Evolutionary conservation across 2,113 vertebrate species (phyloP), one percentile per base, ranked within the genome.

Genomic region (Chelonoidis abingdonii): DNA sequence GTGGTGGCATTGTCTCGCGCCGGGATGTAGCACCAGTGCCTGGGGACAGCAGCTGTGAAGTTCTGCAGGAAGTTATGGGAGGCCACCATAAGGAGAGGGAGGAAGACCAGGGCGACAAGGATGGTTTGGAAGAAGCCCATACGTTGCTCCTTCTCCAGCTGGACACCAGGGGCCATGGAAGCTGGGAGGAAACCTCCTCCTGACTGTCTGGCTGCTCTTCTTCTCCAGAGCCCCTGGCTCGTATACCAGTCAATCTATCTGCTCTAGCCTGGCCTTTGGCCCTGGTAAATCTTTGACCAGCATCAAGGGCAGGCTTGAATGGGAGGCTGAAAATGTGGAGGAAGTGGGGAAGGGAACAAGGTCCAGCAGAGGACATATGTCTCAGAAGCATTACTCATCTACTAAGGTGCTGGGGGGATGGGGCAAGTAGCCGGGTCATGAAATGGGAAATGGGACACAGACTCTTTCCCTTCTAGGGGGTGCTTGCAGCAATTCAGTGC

Each of bases 111-210:
- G 4, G 16, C 14, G 16, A 89, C 5, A 7, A 87, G 56, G 21
- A 93, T 13, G 25, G 49, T n/a, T 65, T 91, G 84, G 49, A 94
- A 98, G 25, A 54, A 80, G 21, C 47, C 88, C n/a, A 44, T 81
- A 24, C 57, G 38, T 24, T 80, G 94, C 47, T 89, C 57, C 47
- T 86, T 54, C 25, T 95, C 88, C 53, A 95, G 44, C 6, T 85
- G 19, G 19, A 83, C 88, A 17, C 52, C 53, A 72, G n/a, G 19
- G n/a, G n/a, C n/a, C 65, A 38, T 38, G 35, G n/a, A 72, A 19
- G 65, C 65, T 21, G n/a, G 38, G n/a, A 5, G 19, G 44, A 27
- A 81, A 80, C n/a, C 27, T 47, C 53, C 44, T 89, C 50, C 75
- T 31, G 81, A 29, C n/a, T 38, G 38, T 35, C 50, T 79, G 47